These are phyloP conservation scores for Pseudobourletiella spinata DNA, from an alignment of 1,140 invertebrate genomes.

Conservation along the genomic window DNA sequence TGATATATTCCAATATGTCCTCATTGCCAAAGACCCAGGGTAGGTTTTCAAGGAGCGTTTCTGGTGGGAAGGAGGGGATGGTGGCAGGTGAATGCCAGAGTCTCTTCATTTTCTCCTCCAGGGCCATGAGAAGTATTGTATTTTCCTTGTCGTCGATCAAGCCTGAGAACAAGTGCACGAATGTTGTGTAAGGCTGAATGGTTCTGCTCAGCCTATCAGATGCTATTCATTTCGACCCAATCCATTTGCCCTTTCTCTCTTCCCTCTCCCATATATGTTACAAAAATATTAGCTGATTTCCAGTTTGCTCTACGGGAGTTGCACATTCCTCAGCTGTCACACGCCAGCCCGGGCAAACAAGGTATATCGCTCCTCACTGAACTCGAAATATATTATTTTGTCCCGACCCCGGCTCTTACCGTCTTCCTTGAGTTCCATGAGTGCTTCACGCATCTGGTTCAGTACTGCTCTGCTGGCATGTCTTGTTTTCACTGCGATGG, in stretches of 20 bases:
- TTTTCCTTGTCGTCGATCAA: constrained; percentile 33
- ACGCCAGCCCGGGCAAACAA: too few relatives aligned
- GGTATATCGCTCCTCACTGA: too few relatives aligned
- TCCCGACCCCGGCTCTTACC: too few relatives aligned
- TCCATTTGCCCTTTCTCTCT: too few relatives aligned
- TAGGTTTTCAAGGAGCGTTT: constrained; percentile 14
- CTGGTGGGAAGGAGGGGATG: constrained; percentile 10
- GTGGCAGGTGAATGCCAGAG: constrained; percentile 28
- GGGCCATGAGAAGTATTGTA: constrained; percentile 5
- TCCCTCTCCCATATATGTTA: too few relatives aligned
- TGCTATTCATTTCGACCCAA: too few relatives aligned
- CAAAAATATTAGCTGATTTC: too few relatives aligned
- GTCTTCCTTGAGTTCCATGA: constrained; percentile 41
- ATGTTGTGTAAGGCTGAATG: background rate
- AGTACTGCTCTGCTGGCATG: constrained; percentile 44
- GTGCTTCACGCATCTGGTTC: constrained; percentile 41
- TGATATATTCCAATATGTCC: background rate
- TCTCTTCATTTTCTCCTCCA: constrained; percentile 34
- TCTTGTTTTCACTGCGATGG: constrained; percentile 44
- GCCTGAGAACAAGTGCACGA: background rate
- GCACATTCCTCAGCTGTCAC: too few relatives aligned
- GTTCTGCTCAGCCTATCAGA: too few relatives aligned
- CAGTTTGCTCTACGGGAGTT: too few relatives aligned
- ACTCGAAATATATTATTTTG: too few relatives aligned
- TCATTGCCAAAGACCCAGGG: constrained; percentile 21